Percentiles rank a stretch among this genome's conserved stretches.
These are phyloP conservation scores for Plagiodera versicolora DNA, from an alignment of 2,888 invertebrate genomes.

Conservation along the genomic window DNA sequence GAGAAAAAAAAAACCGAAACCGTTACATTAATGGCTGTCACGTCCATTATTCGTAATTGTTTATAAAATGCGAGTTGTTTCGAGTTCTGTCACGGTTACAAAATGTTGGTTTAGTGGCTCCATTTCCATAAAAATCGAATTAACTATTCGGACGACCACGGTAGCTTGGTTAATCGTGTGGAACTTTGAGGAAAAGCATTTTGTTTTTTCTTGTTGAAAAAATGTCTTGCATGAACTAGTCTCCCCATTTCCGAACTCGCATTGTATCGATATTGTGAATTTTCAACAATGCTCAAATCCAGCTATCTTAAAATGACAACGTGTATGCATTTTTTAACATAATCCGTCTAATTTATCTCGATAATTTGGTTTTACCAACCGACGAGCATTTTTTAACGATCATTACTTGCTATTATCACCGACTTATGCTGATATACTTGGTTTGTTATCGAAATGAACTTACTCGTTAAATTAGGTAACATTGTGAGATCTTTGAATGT, in stretches of 20 bases:
- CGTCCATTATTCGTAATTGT: constrained; percentile 1
- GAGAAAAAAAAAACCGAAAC: background rate
- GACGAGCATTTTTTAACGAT: background rate
- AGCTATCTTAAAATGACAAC: background rate
- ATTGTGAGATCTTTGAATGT: background rate
- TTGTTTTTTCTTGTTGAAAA: too few relatives aligned
- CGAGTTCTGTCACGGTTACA: background rate
- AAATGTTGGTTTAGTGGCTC: background rate
- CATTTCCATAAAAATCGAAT: background rate
- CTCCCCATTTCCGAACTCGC: too few relatives aligned
- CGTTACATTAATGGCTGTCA: background rate
- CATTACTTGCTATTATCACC: background rate
- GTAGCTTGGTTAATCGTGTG: background rate
- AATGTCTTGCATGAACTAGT: too few relatives aligned
- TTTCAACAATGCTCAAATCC: too few relatives aligned
- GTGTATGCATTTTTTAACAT: background rate
- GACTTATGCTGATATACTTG: background rate
- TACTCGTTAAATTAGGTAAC: background rate
- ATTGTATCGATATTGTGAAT: too few relatives aligned
- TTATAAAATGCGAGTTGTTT: constrained; percentile 1
- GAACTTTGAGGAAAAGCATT: background rate
- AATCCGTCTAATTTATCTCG: background rate
- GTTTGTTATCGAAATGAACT: background rate
- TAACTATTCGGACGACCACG: background rate
- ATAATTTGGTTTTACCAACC: background rate